Evolutionary conservation across 2,888 invertebrate genomes (phyloP), one percentile per base, ranked within the genome.

Genomic region (Eristalis intricaria): DNA sequence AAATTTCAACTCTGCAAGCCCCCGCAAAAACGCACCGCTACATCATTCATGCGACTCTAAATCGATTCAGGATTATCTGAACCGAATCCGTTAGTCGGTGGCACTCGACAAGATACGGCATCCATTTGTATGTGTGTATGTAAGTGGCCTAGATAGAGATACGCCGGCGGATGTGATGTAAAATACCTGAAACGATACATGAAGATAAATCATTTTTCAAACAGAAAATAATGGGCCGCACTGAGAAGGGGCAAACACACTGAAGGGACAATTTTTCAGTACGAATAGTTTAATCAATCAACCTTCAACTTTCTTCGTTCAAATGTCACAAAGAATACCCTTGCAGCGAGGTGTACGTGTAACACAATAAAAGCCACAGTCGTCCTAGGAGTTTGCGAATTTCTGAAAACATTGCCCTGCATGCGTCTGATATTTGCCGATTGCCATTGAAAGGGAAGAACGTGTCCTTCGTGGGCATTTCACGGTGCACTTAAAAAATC

Each of bases 41-140:
- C 87, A 87, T 87, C 73, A 84, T 84, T 87, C 65, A 87, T 80
- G 32, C 64, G 64, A 75, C 50, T 29, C 79, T 73, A 87, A 87
- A 80, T 87, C 79, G 83, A 75, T 87, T 80, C 40, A n/a, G 65
- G 73, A 69, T 76, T 40, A 76, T 69, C 56, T 73, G 84, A 73
- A 87, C 71, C 58, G 73, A 65, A 69, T 84, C 26, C 73, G 73
- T 73, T 73, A 76, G 60, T 50, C 40, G 60, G 58, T 71, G 38
- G 69, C 58, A 68, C 63, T 40, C 50, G 66, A 60, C 63, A 38
- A 77, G 76, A 76, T 80, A 76, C 40, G 60, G 50, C 56, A 73
- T 84, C 87, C 84, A 87, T 87, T 84, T 87, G 87, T 75, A 65
- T 61, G 43, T 60, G 8, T 84, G 87, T 73, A 69, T 40, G 50